phyloP scores from a whole-genome alignment of 2,113 vertebrate species.

The Anguilla rostrata region DNA sequence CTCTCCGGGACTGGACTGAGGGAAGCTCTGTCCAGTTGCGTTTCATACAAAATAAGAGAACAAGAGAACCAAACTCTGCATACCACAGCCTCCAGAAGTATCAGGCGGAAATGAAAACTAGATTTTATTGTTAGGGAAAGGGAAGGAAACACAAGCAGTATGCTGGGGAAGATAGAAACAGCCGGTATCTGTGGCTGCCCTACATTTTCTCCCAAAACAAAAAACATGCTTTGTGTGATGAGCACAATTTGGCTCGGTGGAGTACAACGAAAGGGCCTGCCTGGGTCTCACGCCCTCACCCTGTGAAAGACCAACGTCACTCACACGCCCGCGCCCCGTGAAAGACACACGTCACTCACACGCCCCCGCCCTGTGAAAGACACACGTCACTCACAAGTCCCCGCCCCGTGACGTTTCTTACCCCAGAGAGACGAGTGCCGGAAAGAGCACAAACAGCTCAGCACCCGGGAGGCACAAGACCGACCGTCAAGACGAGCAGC shows the following conservation, averaged over 20 bases:
- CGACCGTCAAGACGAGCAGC: neutral
- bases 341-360: neutral
- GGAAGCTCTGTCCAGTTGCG: neutral
- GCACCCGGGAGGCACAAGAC: neutral
- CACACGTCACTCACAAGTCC: neutral
- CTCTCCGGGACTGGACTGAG: neutral
- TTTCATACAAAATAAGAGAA: neutral
- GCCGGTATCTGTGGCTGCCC: slow-evolving; percentile 4
- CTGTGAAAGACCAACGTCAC: neutral
- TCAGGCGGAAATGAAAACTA: slow-evolving; percentile 8
- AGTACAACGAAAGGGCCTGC: slow-evolving; percentile 17
- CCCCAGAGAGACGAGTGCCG: neutral
- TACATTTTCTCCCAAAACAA: slow-evolving; percentile 8
- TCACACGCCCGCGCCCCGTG: neutral
- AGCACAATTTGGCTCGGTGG: slow-evolving; percentile 23
- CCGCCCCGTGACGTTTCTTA: too few relatives aligned
- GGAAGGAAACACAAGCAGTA: slow-evolving; percentile 33
- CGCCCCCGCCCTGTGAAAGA: neutral
- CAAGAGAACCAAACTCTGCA: neutral
- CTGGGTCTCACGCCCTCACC: neutral
- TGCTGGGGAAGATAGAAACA: slow-evolving; percentile 29
- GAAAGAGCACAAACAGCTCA: neutral
- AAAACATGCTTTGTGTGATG: slow-evolving; percentile 33
- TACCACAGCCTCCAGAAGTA: neutral
- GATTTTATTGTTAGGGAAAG: slow-evolving; percentile 29